phyloP scores from a whole-genome alignment of 2,888 invertebrate species.

The Chironomus riparius region DNA sequence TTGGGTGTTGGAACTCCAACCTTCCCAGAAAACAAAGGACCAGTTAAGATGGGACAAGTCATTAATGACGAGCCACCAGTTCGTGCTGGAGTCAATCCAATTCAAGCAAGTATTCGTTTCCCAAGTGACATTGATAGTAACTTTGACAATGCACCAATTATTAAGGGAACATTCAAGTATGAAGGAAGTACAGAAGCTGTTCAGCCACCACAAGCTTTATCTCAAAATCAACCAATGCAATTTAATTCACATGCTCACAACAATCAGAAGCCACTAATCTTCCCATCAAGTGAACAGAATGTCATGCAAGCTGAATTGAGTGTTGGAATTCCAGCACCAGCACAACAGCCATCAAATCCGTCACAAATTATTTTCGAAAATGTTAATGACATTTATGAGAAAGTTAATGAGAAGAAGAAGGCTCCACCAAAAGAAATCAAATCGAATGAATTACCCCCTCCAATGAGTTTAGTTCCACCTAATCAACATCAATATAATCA shows the following conservation, averaged over 20 bases:
- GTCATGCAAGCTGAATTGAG: neutral
- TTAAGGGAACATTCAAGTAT: slow-evolving; percentile 26
- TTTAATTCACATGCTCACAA: neutral
- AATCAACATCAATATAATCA: neutral
- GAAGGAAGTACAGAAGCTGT: slow-evolving; percentile 30
- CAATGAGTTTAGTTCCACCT: slow-evolving; percentile 30
- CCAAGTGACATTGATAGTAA: slow-evolving; percentile 34
- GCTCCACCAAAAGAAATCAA: slow-evolving; percentile 38
- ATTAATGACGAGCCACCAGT: slow-evolving; percentile 32
- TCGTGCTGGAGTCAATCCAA: slow-evolving; percentile 32
- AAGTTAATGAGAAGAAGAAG: slow-evolving; percentile 27
- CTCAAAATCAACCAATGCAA: slow-evolving; percentile 24
- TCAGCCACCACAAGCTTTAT: slow-evolving; percentile 37
- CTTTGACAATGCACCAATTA: slow-evolving; percentile 28
- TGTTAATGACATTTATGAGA: slow-evolving; percentile 26
- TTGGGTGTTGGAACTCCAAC: slow-evolving; percentile 32
- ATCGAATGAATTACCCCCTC: slow-evolving; percentile 44
- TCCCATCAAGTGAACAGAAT: slow-evolving; percentile 32
- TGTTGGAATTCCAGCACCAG: neutral
- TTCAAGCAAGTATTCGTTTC: slow-evolving; percentile 40
- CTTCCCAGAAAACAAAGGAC: slow-evolving; percentile 37
- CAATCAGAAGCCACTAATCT: slow-evolving; percentile 36
- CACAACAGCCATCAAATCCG: neutral
- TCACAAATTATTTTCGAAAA: slow-evolving; percentile 20
- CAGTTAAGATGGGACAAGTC: slow-evolving; percentile 17